phyloP scores from a whole-genome alignment of 2,113 vertebrate genomes.

The Pedetes capensis region DNA sequence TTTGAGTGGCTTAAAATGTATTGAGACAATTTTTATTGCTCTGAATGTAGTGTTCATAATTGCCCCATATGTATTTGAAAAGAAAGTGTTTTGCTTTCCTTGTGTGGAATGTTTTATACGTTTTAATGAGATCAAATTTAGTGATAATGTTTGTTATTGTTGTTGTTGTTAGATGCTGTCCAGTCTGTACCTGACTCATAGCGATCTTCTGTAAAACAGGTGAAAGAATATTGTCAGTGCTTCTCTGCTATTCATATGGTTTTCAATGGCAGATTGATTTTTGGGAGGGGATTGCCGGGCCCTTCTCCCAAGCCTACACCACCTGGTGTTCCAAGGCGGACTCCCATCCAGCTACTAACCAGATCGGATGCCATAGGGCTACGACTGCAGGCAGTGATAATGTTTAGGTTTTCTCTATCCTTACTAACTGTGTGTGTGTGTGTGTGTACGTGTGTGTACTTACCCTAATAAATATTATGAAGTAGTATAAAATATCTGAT shows the following conservation, averaged over 20 bases:
- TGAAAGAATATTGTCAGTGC: too few relatives aligned
- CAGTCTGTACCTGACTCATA: too few relatives aligned
- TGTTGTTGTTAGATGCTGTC: too few relatives aligned
- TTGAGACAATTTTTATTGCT: not conserved
- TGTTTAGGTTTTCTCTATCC: not conserved
- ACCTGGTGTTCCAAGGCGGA: too few relatives aligned
- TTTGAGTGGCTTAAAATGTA: not conserved
- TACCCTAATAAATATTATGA: not conserved
- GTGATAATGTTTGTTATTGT: not conserved
- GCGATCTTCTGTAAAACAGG: too few relatives aligned
- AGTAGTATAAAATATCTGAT: not conserved
- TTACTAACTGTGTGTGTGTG: not conserved
- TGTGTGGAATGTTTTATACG: not conserved
- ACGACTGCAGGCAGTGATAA: too few relatives aligned
- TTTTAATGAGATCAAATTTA: not conserved
- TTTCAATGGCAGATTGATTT: too few relatives aligned
- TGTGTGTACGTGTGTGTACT: not conserved
- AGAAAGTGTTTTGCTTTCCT: not conserved
- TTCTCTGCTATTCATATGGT: too few relatives aligned
- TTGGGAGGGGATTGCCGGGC: too few relatives aligned
- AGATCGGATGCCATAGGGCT: too few relatives aligned
- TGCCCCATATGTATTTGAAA: not conserved
- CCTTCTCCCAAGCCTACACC: too few relatives aligned
- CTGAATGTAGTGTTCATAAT: not conserved
- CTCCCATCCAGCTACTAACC: too few relatives aligned